Percentiles rank a stretch among this genome's conserved stretches.
Evolutionary conservation across 1,140 invertebrate species (phyloP).

Genomic region (Vanessa atalanta): DNA sequence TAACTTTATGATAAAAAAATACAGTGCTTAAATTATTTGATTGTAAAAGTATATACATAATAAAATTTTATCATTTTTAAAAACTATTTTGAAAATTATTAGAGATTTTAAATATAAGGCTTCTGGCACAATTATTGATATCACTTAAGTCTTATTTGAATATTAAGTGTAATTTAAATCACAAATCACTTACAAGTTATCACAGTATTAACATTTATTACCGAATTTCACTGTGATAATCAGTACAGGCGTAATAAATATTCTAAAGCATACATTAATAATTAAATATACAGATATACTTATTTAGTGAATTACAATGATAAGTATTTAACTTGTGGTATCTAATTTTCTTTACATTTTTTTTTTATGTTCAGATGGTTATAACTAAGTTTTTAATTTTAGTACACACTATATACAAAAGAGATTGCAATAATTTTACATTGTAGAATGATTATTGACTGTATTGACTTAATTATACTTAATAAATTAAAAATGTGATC

Average conservation of each 20-base stretch:
- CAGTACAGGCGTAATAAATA: background rate
- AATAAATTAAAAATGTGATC: constrained; percentile 39
- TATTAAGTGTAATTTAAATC: background rate
- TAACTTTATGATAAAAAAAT: background rate
- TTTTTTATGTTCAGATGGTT: background rate
- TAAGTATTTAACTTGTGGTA: background rate
- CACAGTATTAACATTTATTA: constrained; percentile 26
- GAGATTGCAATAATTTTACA: constrained; percentile 13
- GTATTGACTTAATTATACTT: constrained; percentile 20
- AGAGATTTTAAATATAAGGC: constrained; percentile 4
- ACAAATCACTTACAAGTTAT: constrained; percentile 12
- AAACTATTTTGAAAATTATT: background rate
- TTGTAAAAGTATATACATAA: background rate
- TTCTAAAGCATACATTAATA: too few relatives aligned
- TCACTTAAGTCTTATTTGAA: background rate
- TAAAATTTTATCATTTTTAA: background rate
- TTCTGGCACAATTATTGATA: background rate
- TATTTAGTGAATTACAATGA: background rate
- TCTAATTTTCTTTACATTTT: background rate
- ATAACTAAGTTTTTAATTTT: background rate
- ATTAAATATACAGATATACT: background rate
- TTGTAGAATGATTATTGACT: constrained; percentile 23
- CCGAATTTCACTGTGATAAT: constrained; percentile 61
- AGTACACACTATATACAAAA: background rate
- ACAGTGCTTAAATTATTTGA: background rate